Conservation (phyloP, 2,113 vertebrate genomes). For the Rattus norvegicus region GRCr8 NC_086021.1:164021501-164022000, state of each 20-base stretch:
- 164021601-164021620: background rate
- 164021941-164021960: background rate
- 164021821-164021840: background rate
- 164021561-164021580: background rate
- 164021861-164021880: background rate
- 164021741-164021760: background rate
- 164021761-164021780: background rate
- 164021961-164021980: background rate
- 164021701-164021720: background rate
- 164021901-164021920: background rate
- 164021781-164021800: background rate
- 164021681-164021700: background rate
- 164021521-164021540: accelerated
- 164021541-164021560: background rate
- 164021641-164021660: background rate
- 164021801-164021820: background rate
- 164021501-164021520: accelerated
- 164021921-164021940: background rate
- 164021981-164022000: background rate
- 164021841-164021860: background rate
- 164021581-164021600: background rate
- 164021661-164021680: background rate
- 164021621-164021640: background rate
- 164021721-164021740: background rate
- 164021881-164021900: background rate